Conservation (phyloP, 2,113 vertebrate genomes). For the Talpa occidentalis region DNA sequence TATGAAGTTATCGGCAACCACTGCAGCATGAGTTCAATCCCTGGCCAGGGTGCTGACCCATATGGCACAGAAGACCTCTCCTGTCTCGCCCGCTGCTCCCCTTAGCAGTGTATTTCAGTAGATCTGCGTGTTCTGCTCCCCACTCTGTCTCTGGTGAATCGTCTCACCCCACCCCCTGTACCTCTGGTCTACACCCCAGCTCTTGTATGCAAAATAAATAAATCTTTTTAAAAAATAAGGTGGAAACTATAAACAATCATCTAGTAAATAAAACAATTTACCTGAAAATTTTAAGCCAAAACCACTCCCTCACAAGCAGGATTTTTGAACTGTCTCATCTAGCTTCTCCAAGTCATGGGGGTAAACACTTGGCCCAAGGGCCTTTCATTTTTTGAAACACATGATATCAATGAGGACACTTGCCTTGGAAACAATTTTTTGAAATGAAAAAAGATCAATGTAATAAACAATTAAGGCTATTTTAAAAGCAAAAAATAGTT, state of each 20-base stretch:
- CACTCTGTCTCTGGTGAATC: too few relatives aligned
- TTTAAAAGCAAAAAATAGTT: conserved; percentile 21
- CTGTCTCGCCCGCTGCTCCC: too few relatives aligned
- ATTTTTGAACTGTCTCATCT: not conserved
- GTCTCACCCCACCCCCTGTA: too few relatives aligned
- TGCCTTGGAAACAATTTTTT: not conserved
- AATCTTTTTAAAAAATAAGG: too few relatives aligned
- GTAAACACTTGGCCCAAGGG: not conserved
- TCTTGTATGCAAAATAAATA: too few relatives aligned
- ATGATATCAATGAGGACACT: not conserved
- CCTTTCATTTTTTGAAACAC: not conserved
- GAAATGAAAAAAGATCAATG: not conserved
- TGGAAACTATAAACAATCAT: not conserved
- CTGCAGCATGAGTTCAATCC: too few relatives aligned
- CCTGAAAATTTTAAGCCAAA: not conserved
- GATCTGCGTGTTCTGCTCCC: too few relatives aligned
- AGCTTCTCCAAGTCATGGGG: not conserved
- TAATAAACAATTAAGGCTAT: not conserved
- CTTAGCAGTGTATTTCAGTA: too few relatives aligned
- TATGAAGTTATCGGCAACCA: too few relatives aligned
- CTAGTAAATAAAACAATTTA: not conserved
- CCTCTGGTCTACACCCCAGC: too few relatives aligned
- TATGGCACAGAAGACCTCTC: too few relatives aligned
- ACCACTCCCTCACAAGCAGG: not conserved
- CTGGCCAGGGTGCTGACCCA: too few relatives aligned